Conservation (phyloP, 2,797 vertebrate genomes). For the Salarias fasciatus region DNA sequence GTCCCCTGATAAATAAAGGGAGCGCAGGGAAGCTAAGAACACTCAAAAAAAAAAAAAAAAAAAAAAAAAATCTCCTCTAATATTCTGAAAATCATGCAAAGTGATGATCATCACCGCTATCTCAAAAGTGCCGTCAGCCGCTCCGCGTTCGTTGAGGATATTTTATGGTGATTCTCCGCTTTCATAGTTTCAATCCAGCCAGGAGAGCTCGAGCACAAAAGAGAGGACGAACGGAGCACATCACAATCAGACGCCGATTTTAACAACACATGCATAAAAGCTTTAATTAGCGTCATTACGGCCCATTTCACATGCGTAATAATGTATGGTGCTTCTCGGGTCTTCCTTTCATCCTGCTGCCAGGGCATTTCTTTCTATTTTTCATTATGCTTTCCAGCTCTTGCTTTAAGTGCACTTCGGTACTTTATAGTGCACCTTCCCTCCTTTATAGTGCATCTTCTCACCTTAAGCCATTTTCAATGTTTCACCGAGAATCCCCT, state of each 20-base stretch:
- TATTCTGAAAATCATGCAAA: constrained; percentile 32
- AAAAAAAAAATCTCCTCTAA: constrained; percentile 17
- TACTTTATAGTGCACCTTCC: constrained; percentile 14
- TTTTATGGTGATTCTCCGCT: constrained; percentile 36
- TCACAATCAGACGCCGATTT: constrained; percentile 48
- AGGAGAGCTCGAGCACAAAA: constrained; percentile 11
- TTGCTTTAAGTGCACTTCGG: constrained; percentile 40
- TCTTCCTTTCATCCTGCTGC: constrained; percentile 39
- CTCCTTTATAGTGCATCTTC: constrained; percentile 36
- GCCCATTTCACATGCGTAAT: constrained; percentile 28
- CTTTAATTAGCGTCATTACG: constrained; percentile 63
- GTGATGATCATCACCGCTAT: constrained; percentile 35
- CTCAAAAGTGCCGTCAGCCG: constrained; percentile 20
- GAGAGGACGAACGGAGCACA: constrained; percentile 25
- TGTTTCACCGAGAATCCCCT: constrained; percentile 39
- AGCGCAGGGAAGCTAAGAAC: constrained; percentile 31
- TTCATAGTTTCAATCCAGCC: constrained; percentile 32
- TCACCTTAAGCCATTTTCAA: constrained; percentile 32
- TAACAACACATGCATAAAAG: constrained; percentile 51
- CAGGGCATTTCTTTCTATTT: constrained; percentile 31
- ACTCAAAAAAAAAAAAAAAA: constrained; percentile 6
- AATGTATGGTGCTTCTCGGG: constrained; percentile 6
- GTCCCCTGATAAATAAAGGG: constrained; percentile 56
- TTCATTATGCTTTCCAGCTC: constrained; percentile 19
- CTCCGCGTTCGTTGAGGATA: constrained; percentile 24